These are phyloP conservation scores for Eupithecia vulgata DNA, from an alignment of 2,888 invertebrate species.

Conservation along the genomic window DNA sequence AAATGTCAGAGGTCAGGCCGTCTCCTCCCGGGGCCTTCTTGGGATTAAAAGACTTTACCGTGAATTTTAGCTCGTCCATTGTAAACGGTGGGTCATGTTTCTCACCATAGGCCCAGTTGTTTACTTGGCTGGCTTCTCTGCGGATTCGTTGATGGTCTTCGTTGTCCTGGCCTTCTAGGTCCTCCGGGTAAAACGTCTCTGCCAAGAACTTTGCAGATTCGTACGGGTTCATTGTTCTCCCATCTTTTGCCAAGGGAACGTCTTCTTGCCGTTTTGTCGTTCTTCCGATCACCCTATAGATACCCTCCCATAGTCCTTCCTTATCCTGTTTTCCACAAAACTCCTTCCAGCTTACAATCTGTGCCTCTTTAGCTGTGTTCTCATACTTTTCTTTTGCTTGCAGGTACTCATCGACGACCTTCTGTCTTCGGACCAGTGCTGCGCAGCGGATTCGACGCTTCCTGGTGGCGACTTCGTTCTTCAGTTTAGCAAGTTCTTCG, in stretches of 20 bases:
- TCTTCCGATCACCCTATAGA: slow-evolving; percentile 21
- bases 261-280: slow-evolving; percentile 22
- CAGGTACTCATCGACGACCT: slow-evolving; percentile 8
- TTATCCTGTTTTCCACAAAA: slow-evolving; percentile 33
- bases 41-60: slow-evolving; percentile 31
- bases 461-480: slow-evolving; percentile 1
- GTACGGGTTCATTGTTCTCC: background rate
- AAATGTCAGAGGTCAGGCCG: slow-evolving; percentile 22
- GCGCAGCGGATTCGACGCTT: slow-evolving; percentile 8
- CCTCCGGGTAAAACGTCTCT: slow-evolving; percentile 32
- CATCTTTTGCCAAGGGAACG: background rate
- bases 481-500: slow-evolving; percentile 10
- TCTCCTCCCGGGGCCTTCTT: slow-evolving; percentile 41
- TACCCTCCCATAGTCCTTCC: background rate
- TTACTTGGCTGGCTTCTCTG: too few species aligned
- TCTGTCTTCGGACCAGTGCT: background rate
- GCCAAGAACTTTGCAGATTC: slow-evolving; percentile 21
- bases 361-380: slow-evolving; percentile 16
- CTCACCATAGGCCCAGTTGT: too few species aligned
- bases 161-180: slow-evolving; percentile 6
- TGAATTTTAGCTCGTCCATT: too few species aligned
- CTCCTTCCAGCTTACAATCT: slow-evolving; percentile 38
- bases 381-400: slow-evolving; percentile 14
- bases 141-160: slow-evolving; percentile 12
- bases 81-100: too few species aligned